phyloP scores from a whole-genome alignment of 2,113 vertebrate species.

The Anser brachyrhynchus region DNA sequence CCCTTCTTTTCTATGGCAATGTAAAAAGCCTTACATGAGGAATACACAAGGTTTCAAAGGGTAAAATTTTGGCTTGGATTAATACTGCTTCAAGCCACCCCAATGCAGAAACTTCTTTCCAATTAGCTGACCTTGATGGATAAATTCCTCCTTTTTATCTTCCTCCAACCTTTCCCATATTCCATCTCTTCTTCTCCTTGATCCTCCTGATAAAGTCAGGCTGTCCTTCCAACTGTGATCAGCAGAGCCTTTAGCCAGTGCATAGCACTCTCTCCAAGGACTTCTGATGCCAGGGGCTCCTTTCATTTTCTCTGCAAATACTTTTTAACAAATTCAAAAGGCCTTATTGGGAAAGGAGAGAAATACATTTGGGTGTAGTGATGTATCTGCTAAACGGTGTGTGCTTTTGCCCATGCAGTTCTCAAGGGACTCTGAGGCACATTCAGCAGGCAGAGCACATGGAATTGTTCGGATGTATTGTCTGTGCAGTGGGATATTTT shows the following conservation, averaged over 20 bases:
- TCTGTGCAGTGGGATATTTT: not conserved
- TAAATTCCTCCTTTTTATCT: conserved; percentile 64
- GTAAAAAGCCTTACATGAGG: conserved; percentile 33
- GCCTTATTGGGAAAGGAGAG: conserved; percentile 37
- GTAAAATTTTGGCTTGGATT: conserved; percentile 50
- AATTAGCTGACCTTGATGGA: conserved; percentile 62
- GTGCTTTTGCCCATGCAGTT: not conserved
- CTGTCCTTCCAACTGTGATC: conserved; percentile 66
- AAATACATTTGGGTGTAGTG: conserved; percentile 40
- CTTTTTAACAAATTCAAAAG: conserved; percentile 60
- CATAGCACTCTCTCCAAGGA: conserved; percentile 55
- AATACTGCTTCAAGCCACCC: conserved; percentile 23
- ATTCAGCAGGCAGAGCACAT: conserved; percentile 26
- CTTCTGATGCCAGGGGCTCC: conserved; percentile 57
- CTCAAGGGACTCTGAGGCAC: conserved; percentile 20
- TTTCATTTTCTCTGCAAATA: conserved; percentile 67
- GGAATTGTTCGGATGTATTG: conserved; percentile 29
- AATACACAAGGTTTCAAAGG: not conserved
- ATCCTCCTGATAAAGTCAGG: conserved; percentile 64
- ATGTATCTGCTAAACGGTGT: conserved; percentile 24
- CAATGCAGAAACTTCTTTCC: conserved; percentile 28
- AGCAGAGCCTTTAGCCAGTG: conserved; percentile 63
- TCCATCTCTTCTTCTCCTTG: conserved; percentile 67
- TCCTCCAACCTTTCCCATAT: conserved; percentile 66
- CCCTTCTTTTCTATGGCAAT: not conserved